phyloP scores from a whole-genome alignment of 2,797 vertebrate species.

The Takifugu ocellatus region DNA sequence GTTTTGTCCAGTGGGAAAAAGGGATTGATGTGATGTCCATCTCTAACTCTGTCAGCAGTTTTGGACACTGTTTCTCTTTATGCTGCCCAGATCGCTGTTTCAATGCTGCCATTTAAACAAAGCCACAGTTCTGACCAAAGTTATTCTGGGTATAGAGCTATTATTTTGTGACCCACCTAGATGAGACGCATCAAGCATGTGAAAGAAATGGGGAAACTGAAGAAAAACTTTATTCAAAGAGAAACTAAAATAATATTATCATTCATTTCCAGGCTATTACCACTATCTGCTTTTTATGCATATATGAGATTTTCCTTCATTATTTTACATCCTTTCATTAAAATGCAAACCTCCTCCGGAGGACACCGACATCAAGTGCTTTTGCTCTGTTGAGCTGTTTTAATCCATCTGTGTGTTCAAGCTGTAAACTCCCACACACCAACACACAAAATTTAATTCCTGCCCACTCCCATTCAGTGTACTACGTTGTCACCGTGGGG shows the following conservation, averaged over 20 bases:
- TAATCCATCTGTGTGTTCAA: constrained; percentile 50
- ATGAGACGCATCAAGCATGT: too few species aligned
- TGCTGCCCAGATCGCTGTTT: too few species aligned
- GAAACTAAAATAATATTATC: constrained; percentile 9
- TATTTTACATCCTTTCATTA: constrained; percentile 73
- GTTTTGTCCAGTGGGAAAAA: too few species aligned
- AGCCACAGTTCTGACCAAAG: too few species aligned
- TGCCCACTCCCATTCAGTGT: constrained; percentile 44
- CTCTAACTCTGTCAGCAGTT: too few species aligned
- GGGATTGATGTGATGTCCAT: too few species aligned
- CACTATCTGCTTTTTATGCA: constrained; percentile 55
- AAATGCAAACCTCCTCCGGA: constrained; percentile 54
- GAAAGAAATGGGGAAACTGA: neutral
- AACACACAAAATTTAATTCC: constrained; percentile 12
- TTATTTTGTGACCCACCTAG: too few species aligned
- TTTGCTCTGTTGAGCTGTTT: constrained; percentile 68
- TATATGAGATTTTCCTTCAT: constrained; percentile 66
- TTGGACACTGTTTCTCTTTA: too few species aligned
- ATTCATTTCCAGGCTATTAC: constrained; percentile 48
- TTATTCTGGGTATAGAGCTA: too few species aligned
- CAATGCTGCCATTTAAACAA: too few species aligned
- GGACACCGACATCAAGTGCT: constrained; percentile 65
- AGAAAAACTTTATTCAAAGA: constrained; percentile 12
- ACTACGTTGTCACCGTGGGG: constrained; percentile 53
- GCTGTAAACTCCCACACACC: constrained; percentile 6